Evolutionary conservation across 2,797 vertebrate species (phyloP), one percentile per base, ranked within the genome.

Genomic region (Coreius guichenoti): DNA sequence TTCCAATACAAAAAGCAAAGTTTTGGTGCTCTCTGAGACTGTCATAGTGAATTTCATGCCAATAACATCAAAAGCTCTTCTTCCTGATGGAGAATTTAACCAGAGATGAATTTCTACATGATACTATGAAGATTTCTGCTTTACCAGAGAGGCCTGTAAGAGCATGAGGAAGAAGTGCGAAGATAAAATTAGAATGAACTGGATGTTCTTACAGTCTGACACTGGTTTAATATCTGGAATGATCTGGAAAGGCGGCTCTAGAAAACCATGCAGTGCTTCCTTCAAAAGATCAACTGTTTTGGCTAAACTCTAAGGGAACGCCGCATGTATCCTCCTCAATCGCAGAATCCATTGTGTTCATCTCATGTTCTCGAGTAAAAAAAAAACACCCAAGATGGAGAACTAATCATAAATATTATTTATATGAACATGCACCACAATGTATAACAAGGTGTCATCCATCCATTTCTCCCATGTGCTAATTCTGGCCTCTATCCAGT

Each of bases 81-180:
- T 36, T 5, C 21, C 33, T 36, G 21, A 12, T 33, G 31, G 19
- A 19, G 1, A 11, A 36, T 33, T 68, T 65, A 16, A 65, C 6
- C 63, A 1, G 31, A 4, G 3, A 36, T 19, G 1, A 11, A 33
- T 33, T 67, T 67, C 16, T 67, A 19, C n/a, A 65, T 19, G n/a
- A n/a, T n/a, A n/a, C n/a, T n/a, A n/a, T n/a, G 63, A 19, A 19
- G 31, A 69, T 68, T 69, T 69, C 67, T 23, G 67, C 67, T 69
- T 69, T 39, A 33, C 29, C 29, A 56, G 19, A 69, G 4, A 36
- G 36, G 23, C 13, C 23, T 72, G 23, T 39, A 26, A 8, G n/a
- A 17, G 23, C 3, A 9, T 47, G 13, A 43, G 69, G 16, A 72
- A 70, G 23, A n/a, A 43, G 6, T 16, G 5, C 21, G n/a, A 23